Base-by-base conservation (phyloP, 2,113 vertebrate genomes). In the Pogona vitticeps region DNA sequence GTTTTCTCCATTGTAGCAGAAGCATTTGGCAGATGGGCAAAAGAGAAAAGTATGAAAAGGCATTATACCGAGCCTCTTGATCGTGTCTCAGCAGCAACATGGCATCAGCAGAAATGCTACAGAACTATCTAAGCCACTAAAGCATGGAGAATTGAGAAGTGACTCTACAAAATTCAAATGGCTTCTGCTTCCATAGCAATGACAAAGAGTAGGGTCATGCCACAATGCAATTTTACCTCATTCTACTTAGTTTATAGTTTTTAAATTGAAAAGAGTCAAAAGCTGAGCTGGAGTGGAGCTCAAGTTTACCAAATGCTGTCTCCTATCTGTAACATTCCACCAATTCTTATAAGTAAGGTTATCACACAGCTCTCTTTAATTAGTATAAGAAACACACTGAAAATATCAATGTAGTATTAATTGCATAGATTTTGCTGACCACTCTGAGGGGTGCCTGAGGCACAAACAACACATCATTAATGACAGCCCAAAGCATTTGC, bases 351-450 rank as follows among this genome's bases (percentile, higher is more conserved):
- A 86, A 13, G 18, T 1, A 58, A 0, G 18, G 40, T 20, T 87
- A 21, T 86, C 86, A 38, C 61, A 58, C 0, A 59, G 63, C 87
- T 88, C 31, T 6, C 15, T 83, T 76, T 2, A 83, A 91, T 87
- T 86, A 61, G 6, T 65, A 42, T 46, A 63, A 1, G n/a, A 73
- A 13, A 18, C 86, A 83, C 46, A 77, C 5, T 84, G 85, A 76
- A 92, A 89, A 87, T 76, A 80, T n/a, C 80, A 91, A 40, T 7
- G 87, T 90, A 56, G 42, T 56, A 80, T 28, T 80, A 91, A 89
- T 28, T 89, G 72, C 28, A 14, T 31, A 90, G 40, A 88, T 91
- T 87, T 86, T 1, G 88, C 88, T 75, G 63, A 42, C 65, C 80
- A 81, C 63, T 61, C 38, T 56, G 40, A 91, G 23, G 82, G 56